Evolutionary conservation across 2,797 vertebrate species (phyloP), one percentile per base, ranked within the genome.

Genomic region (Schizothorax lantsangensis): DNA sequence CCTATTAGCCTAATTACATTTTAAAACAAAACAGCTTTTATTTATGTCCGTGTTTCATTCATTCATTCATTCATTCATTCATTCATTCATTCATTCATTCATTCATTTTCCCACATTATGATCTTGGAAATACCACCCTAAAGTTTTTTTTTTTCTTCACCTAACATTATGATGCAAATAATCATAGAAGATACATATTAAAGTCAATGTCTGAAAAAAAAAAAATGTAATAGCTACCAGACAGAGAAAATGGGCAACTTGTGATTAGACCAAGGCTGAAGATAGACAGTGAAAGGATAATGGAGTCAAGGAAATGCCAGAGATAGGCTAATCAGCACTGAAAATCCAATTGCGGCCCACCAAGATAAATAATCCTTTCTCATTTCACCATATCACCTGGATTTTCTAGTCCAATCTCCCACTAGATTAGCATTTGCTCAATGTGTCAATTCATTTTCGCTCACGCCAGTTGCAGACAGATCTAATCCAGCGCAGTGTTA

Each of bases 371-470:
- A 75, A 54, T 71, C 75, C 57, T 38, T 73, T 68, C 73, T 88
- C 73, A 74, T 85, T 86, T 30, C 79, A 59, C 66, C 84, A 66
- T 86, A 88, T 86, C 66, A 19, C 68, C 43, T 54, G 52, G 45
- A 59, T 57, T 81, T 82, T 77, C 62, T 59, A 23, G 21, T 81
- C 66, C 79, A 82, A 81, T 85, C 83, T 71, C 23, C 59, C 40
- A 43, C 52, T 19, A 85, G 83, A 85, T 78, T 69, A 85, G 40
- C 72, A 86, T 68, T 83, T 88, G 73, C 85, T 85, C 79, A 69
- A 78, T 68, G 62, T 82, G 87, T 62, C 79, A 69, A 88, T 81
- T 84, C 30, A 88, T 88, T 83, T 88, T 88, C 74, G 80, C 71
- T 54, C 59, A 43, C 69, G 45, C 79, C 71, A 30, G 71, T 80